Conservation (phyloP, 1,140 invertebrate species). For the Argopecten irradians region DNA sequence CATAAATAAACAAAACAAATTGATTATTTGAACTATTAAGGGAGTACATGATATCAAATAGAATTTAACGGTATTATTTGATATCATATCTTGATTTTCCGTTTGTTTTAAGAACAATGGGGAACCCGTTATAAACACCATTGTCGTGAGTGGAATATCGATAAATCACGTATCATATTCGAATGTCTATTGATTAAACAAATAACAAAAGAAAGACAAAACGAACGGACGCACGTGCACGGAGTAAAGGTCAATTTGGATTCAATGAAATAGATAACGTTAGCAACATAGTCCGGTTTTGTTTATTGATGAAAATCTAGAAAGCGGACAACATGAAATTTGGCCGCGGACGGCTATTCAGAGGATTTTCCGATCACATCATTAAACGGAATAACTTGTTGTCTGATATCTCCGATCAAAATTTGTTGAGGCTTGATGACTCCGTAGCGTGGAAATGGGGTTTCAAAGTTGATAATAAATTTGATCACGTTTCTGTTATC, state of each 20-base stretch:
- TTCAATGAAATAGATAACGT: background rate
- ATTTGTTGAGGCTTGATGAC: background rate
- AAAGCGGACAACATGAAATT: background rate
- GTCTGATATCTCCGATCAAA: background rate
- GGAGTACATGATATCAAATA: background rate
- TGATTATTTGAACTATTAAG: background rate
- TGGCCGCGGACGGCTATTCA: background rate
- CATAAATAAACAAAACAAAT: too few species aligned
- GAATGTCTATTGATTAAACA: background rate
- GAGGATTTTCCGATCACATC: background rate
- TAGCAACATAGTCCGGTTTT: background rate
- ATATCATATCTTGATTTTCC: background rate
- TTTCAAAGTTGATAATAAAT: background rate
- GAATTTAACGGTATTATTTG: background rate
- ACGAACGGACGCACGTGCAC: conserved; percentile 3
- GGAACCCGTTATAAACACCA: background rate
- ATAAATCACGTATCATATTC: background rate
- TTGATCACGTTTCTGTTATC: background rate
- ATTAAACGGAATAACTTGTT: background rate
- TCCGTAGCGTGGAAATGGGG: background rate
- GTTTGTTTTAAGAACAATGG: conserved; percentile 3
- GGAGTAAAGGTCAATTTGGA: background rate
- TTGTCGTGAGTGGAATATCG: background rate
- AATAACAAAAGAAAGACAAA: background rate
- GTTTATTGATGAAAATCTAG: conserved; percentile 3